Base-by-base conservation (phyloP, 2,888 invertebrate genomes). In the Scaptomyza tumidula region DNA sequence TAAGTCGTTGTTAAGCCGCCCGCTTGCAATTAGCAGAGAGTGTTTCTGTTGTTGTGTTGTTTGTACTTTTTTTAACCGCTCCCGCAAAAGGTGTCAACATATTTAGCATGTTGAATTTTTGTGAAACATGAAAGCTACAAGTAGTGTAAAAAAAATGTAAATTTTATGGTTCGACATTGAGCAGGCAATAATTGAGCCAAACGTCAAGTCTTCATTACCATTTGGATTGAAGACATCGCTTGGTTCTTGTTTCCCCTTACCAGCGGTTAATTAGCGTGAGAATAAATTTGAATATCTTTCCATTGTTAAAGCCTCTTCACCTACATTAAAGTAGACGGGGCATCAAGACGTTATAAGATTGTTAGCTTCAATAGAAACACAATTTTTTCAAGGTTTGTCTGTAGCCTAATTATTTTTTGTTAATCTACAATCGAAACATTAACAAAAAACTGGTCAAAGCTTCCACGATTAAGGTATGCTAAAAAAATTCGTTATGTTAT, bases 51-150 rank as follows among this genome's bases (percentile, higher is more conserved):
- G 27, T 44, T 52, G 11, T 48, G 4, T 48, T 48, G 6, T 35
- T 37, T 46, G 57, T 45, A 33, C 33, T 6, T 6, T 33, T 41
- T 29, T 44, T 45, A 35, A 46, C 49, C 16, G 13, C 39, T 19
- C 46, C 52, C 56, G 27, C 55, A 58, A 80, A 76, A 87, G 84
- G 89, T 85, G 89, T 79, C 87, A 85, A 88, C 89, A 71, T 78
- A 78, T 80, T 88, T 78, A 58, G 62, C 76, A 68, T 54, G 75
- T 82, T 58, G 60, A 62, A 55, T 77, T 70, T 41, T 41, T 67
- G 55, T 57, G 48, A 65, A 83, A 78, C 78, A 86, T 68, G 56
- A 68, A 72, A 62, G 52, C 63, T 58, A 66, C 56, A 78, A 78
- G 78, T 62, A 72, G 56, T 60, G 66, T 54, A 71, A 19, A 62